Evolutionary conservation across 2,888 invertebrate genomes (phyloP), one percentile per base, ranked within the genome.

Genomic region (Scrobipalpa atriplicella): DNA sequence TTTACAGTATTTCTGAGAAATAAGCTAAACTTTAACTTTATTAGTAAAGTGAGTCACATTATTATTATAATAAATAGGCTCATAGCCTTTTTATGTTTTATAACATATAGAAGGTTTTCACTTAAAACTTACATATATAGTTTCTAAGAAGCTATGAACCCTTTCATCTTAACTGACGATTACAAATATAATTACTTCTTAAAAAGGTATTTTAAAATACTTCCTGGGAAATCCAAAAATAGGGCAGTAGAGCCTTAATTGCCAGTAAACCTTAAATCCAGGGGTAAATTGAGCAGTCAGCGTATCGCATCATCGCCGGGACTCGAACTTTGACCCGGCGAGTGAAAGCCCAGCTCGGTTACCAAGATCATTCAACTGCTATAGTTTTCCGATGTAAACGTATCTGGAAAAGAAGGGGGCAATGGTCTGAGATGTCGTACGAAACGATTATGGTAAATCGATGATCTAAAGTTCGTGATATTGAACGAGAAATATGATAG

Each of bases 251-350:
- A 13, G 11, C 43, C 1, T 52, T 52, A 9, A 52, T 19, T 52
- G 18, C 7, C 16, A 58, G 6, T 13, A 36, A 36, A 29, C 58
- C 16, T 29, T 7, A 29, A n/a, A 29, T 3, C 3, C 8, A n/a
- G 6, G 36, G 18, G 21, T 36, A 58, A 58, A 58, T 16, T 36
- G 58, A 58, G 58, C n/a, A 36, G 3, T 56, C 21, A n/a, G 8
- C 36, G 52, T 64, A 65, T 69, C 68, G 64, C 70, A 70, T 69
- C 75, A 73, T 73, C 77, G 68, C 62, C 43, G 58, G 43, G 75
- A 81, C 71, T 80, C 84, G 85, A 86, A 84, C 86, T 80, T 77
- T 84, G 86, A 78, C 85, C 79, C 75, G 69, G 74, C 71, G 67
- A 76, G 87, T 78, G 87, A 87, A 87, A 86, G 86, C 78, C 75